A percentile compares a stretch with the other conserved stretches of the same genome.
Conservation (phyloP, 2,113 vertebrate species). For the Tupaia tana region DNA sequence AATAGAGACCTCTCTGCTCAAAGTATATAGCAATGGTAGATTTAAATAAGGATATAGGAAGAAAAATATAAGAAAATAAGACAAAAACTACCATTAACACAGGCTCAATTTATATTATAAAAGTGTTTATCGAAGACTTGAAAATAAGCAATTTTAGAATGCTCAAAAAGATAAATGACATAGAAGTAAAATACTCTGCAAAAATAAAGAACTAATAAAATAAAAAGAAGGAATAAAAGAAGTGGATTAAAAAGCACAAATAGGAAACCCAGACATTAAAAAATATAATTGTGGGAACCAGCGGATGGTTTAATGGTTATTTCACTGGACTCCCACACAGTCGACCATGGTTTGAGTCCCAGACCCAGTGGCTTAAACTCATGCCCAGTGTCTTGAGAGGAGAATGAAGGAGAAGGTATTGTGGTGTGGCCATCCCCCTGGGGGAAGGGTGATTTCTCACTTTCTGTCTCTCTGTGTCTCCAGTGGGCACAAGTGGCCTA, state of each 20-base stretch:
- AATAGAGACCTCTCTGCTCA: background rate
- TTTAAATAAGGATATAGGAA: background rate
- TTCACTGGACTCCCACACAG: no score
- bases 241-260: background rate
- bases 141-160: slow-evolving; percentile 42
- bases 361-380: no score
- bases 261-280: background rate
- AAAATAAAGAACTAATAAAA: background rate
- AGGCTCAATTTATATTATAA: background rate
- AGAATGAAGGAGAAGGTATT: no score
- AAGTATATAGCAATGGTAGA: background rate
- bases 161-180: background rate
- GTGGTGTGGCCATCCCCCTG: no score
- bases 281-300: background rate
- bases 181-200: background rate
- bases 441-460: no score
- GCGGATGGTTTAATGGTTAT: no score
- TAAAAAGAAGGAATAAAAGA: background rate
- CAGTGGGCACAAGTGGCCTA: no score
- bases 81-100: background rate
- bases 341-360: no score
- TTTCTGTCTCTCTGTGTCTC: no score
- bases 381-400: no score
- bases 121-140: background rate
- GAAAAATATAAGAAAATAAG: background rate